Evolutionary conservation across 2,888 invertebrate genomes (phyloP).

Genomic region (Amiota communis): DNA sequence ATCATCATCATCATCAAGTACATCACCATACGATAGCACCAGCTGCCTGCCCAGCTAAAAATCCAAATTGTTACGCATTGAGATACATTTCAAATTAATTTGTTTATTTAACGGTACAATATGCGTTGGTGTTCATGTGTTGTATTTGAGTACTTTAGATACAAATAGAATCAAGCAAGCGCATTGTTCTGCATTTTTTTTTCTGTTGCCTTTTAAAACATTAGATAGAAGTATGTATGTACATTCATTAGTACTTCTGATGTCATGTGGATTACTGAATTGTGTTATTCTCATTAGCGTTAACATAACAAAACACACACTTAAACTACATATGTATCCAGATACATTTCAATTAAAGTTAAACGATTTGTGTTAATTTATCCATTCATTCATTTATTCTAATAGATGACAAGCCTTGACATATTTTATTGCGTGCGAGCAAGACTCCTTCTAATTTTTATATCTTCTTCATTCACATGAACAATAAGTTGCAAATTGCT

Average conservation of each 20-base stretch:
- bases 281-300: neutral
- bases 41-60: too few relatives aligned
- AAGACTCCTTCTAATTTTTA: neutral
- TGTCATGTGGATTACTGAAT: neutral
- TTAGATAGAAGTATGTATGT: too few relatives aligned
- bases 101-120: constrained; percentile 14
- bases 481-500: neutral
- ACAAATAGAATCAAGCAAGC: neutral
- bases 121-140: neutral
- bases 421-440: neutral
- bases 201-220: too few relatives aligned
- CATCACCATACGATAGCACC: too few relatives aligned
- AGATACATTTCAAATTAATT: constrained; percentile 22
- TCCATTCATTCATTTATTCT: too few relatives aligned
- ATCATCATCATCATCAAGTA: neutral
- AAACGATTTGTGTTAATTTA: neutral
- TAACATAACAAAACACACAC: neutral
- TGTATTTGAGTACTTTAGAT: too few relatives aligned
- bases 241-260: too few relatives aligned
- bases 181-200: neutral
- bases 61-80: neutral
- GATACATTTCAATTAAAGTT: neutral
- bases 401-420: neutral
- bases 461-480: neutral
- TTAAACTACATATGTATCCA: neutral